Conservation (phyloP, 2,113 vertebrate genomes). For the Petroica traversi region DNA sequence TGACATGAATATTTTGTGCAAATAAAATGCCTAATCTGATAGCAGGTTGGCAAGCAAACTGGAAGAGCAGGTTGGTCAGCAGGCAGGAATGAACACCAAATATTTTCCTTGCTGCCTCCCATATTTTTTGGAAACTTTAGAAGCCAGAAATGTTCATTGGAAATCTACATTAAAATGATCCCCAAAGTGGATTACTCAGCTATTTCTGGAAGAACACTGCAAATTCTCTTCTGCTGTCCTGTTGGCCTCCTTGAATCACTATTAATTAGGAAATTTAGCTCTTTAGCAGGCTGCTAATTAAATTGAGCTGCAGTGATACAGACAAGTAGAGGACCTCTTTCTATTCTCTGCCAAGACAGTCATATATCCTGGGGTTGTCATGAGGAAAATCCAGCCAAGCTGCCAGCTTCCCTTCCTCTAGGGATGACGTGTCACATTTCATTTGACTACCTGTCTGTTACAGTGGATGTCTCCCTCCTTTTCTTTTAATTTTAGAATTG, state of each 20-base stretch:
- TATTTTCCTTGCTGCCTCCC: neutral
- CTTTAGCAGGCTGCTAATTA: constrained; percentile 51
- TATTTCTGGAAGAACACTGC: neutral
- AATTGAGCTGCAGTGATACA: constrained; percentile 24
- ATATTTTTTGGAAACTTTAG: neutral
- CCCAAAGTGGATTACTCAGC: constrained; percentile 41
- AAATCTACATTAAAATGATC: neutral
- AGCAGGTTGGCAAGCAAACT: neutral
- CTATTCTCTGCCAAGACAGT: neutral
- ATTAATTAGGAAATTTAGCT: constrained; percentile 51
- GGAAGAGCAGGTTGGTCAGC: neutral
- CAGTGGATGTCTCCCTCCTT: neutral
- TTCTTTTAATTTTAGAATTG: constrained; percentile 47
- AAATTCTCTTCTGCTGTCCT: neutral
- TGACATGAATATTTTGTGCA: neutral
- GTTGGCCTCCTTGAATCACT: constrained; percentile 30
- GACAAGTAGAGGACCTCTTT: neutral
- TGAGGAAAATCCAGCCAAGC: neutral
- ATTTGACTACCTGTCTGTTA: constrained; percentile 41
- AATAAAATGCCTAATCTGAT: neutral
- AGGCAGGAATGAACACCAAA: neutral
- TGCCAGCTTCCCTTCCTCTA: constrained; percentile 6
- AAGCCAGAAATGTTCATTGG: neutral
- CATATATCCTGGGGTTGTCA: constrained; percentile 34
- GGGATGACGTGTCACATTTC: neutral